Evolutionary conservation across 1,140 invertebrate genomes (phyloP), one percentile per base, ranked within the genome.

Genomic region (Chrysomallon squamiferum): DNA sequence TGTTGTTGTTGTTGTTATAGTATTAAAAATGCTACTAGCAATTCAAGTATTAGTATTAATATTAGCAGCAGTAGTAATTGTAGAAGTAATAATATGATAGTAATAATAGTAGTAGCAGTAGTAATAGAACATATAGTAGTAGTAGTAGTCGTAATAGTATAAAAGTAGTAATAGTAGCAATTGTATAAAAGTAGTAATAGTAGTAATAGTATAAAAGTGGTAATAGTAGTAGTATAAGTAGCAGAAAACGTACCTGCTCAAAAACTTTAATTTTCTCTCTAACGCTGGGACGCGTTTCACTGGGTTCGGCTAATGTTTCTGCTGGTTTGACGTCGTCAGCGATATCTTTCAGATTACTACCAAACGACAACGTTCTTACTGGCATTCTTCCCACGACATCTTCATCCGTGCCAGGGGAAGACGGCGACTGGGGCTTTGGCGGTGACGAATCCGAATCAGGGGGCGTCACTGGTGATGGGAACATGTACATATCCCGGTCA

Each of bases 361-460:
- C 50, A 13, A 27, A 54, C 22, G 50, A 54, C 22, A 54, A 18
- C 4, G 50, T 54, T 22, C 50, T 25, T 20, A 30, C 29, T 27
- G 50, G 50, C 29, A 27, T 54, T 27, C 29, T 25, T 13, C 22
- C 50, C 11, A 30, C 50, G 4, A 54, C 60, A 29, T 79, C 77
- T 30, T 82, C 77, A 62, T 79, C 79, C 9, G 75, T 79, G 20
- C 74, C 74, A 0, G 73, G 69, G 0, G 78, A 81, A 7, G 81
- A 82, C 0, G 82, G 82, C 5, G 82, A 84, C 49, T 79, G 79
- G n/a, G 82, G 80, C 66, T 82, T 80, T 30, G 82, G 82, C 32
- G 82, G 82, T 4, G 82, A 84, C 3, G 76, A 77, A 54, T 82
- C 79, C 0, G 79, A 82, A 50, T 84, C 82, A 0, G 80, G 81